phyloP scores from a whole-genome alignment of 2,113 vertebrate genomes.

The Notechis scutatus region DNA sequence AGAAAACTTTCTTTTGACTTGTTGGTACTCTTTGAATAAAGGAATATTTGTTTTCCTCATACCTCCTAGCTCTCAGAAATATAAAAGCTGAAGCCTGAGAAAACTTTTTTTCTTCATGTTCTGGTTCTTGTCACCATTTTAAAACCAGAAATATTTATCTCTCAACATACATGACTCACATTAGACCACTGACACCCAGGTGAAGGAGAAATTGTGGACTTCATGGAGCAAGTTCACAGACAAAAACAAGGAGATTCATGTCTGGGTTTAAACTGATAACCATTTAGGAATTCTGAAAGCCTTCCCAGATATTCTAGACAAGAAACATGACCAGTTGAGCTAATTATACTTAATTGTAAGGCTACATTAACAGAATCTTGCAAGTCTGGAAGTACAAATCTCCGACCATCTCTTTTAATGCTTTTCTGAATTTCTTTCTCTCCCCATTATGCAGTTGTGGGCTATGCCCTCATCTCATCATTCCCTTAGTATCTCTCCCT shows the following conservation, averaged over 20 bases:
- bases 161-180: not conserved
- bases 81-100: not conserved
- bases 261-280: not conserved
- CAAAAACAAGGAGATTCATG: not conserved
- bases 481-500: not conserved
- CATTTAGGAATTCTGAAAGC: not conserved
- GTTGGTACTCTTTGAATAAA: not conserved
- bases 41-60: not conserved
- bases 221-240: not conserved
- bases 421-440: not conserved
- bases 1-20: not conserved
- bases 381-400: not conserved
- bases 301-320: not conserved
- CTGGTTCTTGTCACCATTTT: not conserved
- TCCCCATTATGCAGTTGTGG: not conserved
- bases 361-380: not conserved
- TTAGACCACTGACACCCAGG: not conserved
- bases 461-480: not conserved
- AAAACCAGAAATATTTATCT: not conserved
- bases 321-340: not conserved
- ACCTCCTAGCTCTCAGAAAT: not conserved
- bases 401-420: not conserved
- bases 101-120: not conserved
- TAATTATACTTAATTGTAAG: not conserved
- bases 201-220: not conserved